phyloP scores from a whole-genome alignment of 2,888 invertebrate species.

The Pristionchus exspectatus region DNA sequence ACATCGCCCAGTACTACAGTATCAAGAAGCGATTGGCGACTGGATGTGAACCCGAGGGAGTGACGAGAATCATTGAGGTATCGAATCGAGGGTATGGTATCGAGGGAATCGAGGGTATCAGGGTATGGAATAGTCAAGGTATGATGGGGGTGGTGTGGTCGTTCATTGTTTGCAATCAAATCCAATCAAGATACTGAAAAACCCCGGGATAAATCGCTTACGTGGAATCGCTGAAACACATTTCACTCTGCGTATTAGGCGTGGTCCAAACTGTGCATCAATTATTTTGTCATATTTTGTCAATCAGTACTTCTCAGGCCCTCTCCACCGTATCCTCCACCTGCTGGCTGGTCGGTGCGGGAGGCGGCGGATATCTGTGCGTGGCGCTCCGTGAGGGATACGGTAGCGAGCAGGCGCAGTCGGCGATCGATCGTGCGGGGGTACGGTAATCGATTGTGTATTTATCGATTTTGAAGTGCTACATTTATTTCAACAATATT shows the following conservation, averaged over 20 bases:
- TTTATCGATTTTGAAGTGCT: too few species aligned
- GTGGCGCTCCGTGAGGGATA: slow-evolving; percentile 60
- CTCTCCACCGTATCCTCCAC: slow-evolving; percentile 17
- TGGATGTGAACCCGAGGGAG: slow-evolving; percentile 67
- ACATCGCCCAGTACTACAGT: slow-evolving; percentile 64
- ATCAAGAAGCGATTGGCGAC: slow-evolving; percentile 70
- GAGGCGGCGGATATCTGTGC: slow-evolving; percentile 74
- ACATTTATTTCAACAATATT: neutral
- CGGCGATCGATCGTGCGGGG: neutral
- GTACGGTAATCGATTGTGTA: neutral
- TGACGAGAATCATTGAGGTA: slow-evolving; percentile 62
- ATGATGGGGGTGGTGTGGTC: too few species aligned
- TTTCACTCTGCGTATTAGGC: neutral
- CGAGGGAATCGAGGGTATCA: too few species aligned
- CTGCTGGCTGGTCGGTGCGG: slow-evolving; percentile 73
- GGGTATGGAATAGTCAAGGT: too few species aligned
- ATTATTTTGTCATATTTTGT: neutral
- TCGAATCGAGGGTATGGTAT: neutral
- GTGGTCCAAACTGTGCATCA: too few species aligned
- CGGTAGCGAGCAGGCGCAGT: slow-evolving; percentile 12
- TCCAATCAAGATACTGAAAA: too few species aligned
- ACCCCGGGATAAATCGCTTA: too few species aligned
- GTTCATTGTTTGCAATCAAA: too few species aligned
- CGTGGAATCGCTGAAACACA: neutral
- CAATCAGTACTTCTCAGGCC: slow-evolving; percentile 3